phyloP scores from a whole-genome alignment of 2,797 vertebrate genomes.

The Otus scops region DNA sequence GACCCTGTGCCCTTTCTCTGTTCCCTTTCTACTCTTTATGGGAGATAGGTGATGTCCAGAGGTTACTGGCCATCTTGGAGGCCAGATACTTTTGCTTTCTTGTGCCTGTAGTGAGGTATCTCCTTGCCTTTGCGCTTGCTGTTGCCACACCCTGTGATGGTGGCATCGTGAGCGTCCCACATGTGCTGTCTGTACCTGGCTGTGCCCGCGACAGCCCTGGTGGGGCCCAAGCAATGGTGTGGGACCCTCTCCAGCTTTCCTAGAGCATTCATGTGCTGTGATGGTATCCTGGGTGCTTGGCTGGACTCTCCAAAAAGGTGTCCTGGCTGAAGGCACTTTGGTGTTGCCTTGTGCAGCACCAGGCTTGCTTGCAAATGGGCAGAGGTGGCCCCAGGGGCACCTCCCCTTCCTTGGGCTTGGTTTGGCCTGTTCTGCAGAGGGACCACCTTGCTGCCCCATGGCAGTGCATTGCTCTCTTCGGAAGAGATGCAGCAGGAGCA shows the following conservation, averaged over 20 bases:
- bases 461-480: background rate
- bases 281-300: background rate
- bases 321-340: background rate
- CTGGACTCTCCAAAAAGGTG: background rate
- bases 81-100: background rate
- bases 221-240: too few relatives aligned
- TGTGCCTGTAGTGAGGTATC: background rate
- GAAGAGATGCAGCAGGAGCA: background rate
- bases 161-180: fast-evolving
- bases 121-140: background rate
- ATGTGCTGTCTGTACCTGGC: background rate
- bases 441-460: fast-evolving
- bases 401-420: background rate
- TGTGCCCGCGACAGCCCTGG: background rate
- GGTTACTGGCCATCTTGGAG: background rate
- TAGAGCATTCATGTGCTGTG: background rate
- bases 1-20: background rate
- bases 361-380: background rate
- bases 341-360: background rate
- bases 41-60: background rate
- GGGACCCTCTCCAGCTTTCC: background rate
- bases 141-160: background rate
- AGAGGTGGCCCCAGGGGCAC: background rate
- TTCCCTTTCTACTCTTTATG: background rate
- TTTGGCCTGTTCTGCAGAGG: background rate